Evolutionary conservation across 2,113 vertebrate genomes (phyloP).

Genomic region (Casuarius casuarius): DNA sequence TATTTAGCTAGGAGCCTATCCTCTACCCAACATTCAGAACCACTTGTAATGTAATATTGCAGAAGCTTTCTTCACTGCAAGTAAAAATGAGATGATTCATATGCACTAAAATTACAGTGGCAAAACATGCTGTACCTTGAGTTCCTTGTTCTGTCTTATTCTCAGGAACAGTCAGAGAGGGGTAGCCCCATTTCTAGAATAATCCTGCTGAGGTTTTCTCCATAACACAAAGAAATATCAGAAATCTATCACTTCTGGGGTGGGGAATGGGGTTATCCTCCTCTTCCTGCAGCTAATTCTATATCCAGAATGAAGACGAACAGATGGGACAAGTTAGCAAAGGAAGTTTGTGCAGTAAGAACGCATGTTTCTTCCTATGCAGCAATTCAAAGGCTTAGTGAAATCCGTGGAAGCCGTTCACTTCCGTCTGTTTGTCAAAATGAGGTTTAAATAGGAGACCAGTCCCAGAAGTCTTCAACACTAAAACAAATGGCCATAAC

Average conservation of each 20-base stretch:
- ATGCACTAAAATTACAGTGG: background rate
- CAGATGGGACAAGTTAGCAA: background rate
- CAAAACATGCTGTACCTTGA: background rate
- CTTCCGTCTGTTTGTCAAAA: background rate
- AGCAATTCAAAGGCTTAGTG: background rate
- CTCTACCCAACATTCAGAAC: background rate
- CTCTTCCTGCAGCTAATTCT: background rate
- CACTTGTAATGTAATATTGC: background rate
- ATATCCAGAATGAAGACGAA: background rate
- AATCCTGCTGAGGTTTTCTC: background rate
- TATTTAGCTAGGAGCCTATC: background rate
- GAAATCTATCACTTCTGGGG: background rate
- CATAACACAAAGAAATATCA: background rate
- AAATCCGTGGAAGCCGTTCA: background rate
- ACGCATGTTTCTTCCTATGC: background rate
- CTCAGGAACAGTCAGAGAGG: background rate
- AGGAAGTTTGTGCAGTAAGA: background rate
- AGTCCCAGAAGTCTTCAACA: background rate
- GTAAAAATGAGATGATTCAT: background rate
- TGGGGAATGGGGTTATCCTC: background rate
- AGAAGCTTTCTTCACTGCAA: background rate
- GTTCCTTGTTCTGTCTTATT: background rate
- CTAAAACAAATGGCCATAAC: background rate
- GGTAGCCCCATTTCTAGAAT: background rate
- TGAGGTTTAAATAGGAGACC: background rate